Base-by-base conservation (phyloP, 2,888 invertebrate species). In the Peribatodes rhomboidaria region DNA sequence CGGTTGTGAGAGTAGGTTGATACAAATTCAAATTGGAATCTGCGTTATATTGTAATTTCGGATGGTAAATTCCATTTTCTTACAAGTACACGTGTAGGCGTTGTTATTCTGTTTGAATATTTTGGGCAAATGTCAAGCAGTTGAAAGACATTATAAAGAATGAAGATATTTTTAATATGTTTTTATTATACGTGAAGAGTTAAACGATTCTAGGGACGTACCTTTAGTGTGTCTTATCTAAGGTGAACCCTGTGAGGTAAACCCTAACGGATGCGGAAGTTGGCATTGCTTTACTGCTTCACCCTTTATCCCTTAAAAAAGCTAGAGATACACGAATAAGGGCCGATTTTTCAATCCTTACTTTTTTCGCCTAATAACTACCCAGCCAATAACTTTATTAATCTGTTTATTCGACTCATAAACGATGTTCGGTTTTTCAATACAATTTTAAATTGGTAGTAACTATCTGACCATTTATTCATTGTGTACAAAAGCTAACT, bases 1-100 rank as follows among this genome's bases (percentile, higher is more conserved):
- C 79, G 76, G 81, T 61, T 84, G 76, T 83, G 81, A 78, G 80
- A 83, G 82, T 85, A 73, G 57, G 71, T 68, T 69, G 69, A 69
- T 73, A 86, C 88, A 84, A 85, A 88, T 87, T 87, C 86, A 85
- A 87, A 89, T 89, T 86, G 81, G 76, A 74, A 81, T 79, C 79
- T 80, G 77, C 81, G 79, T 81, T 83, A 79, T 81, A 81, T 78
- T 76, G 80, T 80, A 77, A 82, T 83, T 83, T 78, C 71, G 76
- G 74, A 76, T 73, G 74, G 72, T 69, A 73, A 73, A 70, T 72
- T 68, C 65, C 65, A 68, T 73, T 70, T 67, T 69, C 64, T 61
- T 64, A 65, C 49, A 58, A 61, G 60, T 57, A 61, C 74, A 63
- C 74, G 69, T 74, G 75, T 65, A 74, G 70, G 71, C 72, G 72